phyloP scores from a whole-genome alignment of 2,888 invertebrate species.

The Tetragonula carbonaria region DNA sequence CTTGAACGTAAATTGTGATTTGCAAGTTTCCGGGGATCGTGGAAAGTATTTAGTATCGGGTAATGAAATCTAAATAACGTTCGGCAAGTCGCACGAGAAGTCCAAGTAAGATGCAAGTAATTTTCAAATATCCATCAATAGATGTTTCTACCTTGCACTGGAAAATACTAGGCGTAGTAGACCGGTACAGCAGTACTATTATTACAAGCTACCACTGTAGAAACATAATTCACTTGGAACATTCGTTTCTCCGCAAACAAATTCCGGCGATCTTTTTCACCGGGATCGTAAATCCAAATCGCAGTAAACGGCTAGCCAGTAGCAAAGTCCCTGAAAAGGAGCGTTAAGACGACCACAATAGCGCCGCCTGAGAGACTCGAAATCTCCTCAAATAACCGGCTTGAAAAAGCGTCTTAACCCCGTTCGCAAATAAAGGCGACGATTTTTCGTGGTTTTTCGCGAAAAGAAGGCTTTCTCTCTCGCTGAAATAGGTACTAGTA shows the following conservation, averaged over 20 bases:
- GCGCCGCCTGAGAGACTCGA: neutral
- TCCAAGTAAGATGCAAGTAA: too few species aligned
- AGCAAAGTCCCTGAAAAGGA: neutral
- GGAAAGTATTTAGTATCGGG: too few species aligned
- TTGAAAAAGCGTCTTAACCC: neutral
- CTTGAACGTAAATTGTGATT: too few species aligned
- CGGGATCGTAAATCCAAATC: neutral
- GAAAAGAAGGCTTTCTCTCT: neutral
- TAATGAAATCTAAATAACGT: too few species aligned
- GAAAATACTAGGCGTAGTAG: too few species aligned
- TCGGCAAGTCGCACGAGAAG: too few species aligned
- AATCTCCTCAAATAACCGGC: conserved; percentile 10
- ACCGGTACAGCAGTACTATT: neutral
- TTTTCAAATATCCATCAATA: too few species aligned
- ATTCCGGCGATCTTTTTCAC: neutral
- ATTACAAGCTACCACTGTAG: neutral
- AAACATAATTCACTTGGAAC: neutral
- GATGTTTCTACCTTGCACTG: too few species aligned
- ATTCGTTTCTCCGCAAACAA: neutral
- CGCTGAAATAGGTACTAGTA: neutral
- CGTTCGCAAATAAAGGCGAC: neutral
- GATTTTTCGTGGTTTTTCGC: neutral
- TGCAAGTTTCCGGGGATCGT: too few species aligned
- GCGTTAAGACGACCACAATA: conserved; percentile 16
- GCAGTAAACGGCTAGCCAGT: neutral